Evolutionary conservation across 2,113 vertebrate genomes (phyloP), one percentile per base, ranked within the genome.

Genomic region (Thryonomys swinderianus): DNA sequence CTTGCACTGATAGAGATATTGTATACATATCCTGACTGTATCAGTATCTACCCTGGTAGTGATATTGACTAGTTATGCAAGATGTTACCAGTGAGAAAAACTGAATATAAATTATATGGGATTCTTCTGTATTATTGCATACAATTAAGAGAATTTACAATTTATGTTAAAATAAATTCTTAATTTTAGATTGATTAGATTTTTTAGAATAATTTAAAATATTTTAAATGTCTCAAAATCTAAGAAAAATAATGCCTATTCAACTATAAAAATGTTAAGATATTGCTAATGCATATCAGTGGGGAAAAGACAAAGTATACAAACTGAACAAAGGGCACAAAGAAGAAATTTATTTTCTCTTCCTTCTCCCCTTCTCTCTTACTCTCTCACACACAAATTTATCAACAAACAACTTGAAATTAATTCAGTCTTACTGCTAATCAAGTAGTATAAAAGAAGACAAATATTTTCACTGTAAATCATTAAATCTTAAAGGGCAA

Each of bases 111-210:
- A n/a, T 18, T 42, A 16, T 82, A 17, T 55, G 37, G 61, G 12
- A 57, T 80, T 48, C 55, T 7, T 92, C 61, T 81, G 30, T 32
- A 83, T 62, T 73, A 91, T 64, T 93, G 37, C 27, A 80, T 88
- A 59, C 7, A 88, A 40, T 13, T 67, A 91, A 74, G n/a, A 48
- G 40, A 81, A 92, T 51, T 32, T 64, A 90, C 4, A 78, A 86
- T 82, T n/a, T 86, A 59, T 66, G 37, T 76, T 13, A 92, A 92
- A 91, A 82, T 69, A 71, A 87, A 93, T 69, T 71, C 16, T 62
- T 87, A 93, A 30, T 48, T 74, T 74, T 74, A 74, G 13, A 74
- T 30, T 74, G 40, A 25, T 45, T 73, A 73, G 64, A 34, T 45
- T 27, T 30, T 73, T 45, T 74, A 74, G 40, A 51, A 85, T 86